Conservation (phyloP, 2,113 vertebrate genomes). For the Ancistrus triradiatus region DNA sequence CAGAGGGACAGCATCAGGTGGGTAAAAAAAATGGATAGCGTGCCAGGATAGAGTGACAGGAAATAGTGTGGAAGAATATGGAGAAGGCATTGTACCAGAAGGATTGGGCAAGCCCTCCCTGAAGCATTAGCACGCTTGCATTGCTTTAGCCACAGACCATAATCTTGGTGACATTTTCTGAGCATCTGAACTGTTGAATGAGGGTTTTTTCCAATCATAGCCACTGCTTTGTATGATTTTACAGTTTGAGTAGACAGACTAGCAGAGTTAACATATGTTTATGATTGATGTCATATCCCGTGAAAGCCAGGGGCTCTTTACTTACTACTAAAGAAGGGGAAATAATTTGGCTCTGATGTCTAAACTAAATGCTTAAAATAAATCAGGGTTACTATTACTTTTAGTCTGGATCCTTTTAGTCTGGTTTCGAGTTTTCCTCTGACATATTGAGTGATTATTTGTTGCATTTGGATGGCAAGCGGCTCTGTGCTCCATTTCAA, state of each 20-base stretch:
- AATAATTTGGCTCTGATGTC: neutral
- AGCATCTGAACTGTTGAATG: slow-evolving; percentile 19
- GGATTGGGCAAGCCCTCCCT: neutral
- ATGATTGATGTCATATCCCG: slow-evolving; percentile 24
- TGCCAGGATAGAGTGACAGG: neutral
- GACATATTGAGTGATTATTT: slow-evolving; percentile 1
- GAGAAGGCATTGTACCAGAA: neutral
- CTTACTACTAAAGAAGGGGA: neutral
- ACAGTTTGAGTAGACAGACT: slow-evolving; percentile 13
- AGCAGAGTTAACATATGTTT: slow-evolving; percentile 17
- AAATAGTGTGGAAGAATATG: neutral
- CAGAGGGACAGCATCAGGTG: neutral
- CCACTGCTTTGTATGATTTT: slow-evolving; percentile 5
- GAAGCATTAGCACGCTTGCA: slow-evolving; percentile 6
- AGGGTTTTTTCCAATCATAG: neutral
- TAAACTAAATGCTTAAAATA: slow-evolving; percentile 10
- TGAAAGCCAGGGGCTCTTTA: neutral
- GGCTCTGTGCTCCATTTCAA: neutral
- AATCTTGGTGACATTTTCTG: slow-evolving; percentile 20
- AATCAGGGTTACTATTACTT: no score
- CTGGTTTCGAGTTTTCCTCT: slow-evolving; percentile 4
- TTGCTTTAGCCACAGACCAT: neutral
- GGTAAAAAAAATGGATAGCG: neutral
- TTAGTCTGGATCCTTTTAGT: slow-evolving; percentile 14
- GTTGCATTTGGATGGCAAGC: slow-evolving; percentile 9